Base-by-base conservation (phyloP, 2,888 invertebrate genomes). In the Lypha dubia region DNA sequence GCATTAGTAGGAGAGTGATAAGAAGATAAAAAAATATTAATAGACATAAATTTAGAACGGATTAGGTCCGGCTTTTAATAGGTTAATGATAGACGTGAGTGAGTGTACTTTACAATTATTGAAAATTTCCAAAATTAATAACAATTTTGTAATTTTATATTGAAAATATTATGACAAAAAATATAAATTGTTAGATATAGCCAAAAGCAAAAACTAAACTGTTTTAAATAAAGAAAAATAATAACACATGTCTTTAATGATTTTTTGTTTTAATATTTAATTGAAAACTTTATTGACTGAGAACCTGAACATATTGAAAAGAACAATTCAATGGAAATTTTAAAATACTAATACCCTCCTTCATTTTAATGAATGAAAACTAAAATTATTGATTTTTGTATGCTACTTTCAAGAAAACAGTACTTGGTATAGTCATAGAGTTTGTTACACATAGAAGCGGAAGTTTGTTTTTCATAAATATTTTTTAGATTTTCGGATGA, bases 311-410 rank as follows among this genome's bases (percentile, higher is more conserved):
- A 80, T 67, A 15, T 84, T 76, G 58, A 15, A 63, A 62, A 20
- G 22, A 68, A 49, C 65, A 71, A 53, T 60, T 60, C 15, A 60
- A 56, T 20, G 20, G 38, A 77, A 60, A 67, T 67, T 73, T 58
- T 63, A 74, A 79, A 75, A 28, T 51, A 35, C n/a, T 20, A 38
- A 8, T 11, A 41, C 1, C 41, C 15, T 8, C 17, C 17, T 8
- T 20, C 20, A 1, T 13, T 46, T 22, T n/a, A 46, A 28, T 63
- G 44, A 44, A 35, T 20, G 15, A 35, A 62, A 56, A 73, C 13
- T 7, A 63, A 51, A 79, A 65, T n/a, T 83, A 83, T 83, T 65
- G 75, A 83, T 83, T 79, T 71, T 44, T 24, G 7, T 3, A 28
- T 63, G n/a, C 63, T 11, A 44, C 22, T 46, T n/a, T n/a, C n/a